Conservation (phyloP, 2,888 invertebrate species). For the Pristionchus japonicus region DNA sequence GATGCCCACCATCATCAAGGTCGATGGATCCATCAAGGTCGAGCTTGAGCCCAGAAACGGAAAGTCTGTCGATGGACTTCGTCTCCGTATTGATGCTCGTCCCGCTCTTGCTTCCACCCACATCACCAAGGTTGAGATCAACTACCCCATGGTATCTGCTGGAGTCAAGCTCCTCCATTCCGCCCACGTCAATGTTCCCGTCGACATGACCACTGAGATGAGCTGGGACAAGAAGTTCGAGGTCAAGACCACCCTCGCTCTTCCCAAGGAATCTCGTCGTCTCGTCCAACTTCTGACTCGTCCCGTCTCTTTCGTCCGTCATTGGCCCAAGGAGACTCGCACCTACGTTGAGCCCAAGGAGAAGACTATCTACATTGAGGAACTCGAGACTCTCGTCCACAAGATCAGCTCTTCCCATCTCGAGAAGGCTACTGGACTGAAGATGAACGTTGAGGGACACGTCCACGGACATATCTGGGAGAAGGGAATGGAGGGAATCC, state of each 20-base stretch:
- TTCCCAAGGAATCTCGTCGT: conserved; percentile 53
- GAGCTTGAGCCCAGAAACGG: conserved; percentile 49
- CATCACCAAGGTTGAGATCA: conserved; percentile 55
- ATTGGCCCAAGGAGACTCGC: conserved; percentile 55
- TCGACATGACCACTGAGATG: conserved; percentile 56
- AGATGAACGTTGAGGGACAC: conserved; percentile 56
- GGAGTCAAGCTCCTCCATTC: conserved; percentile 65
- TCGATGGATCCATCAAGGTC: conserved; percentile 32
- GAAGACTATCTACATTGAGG: conserved; percentile 60
- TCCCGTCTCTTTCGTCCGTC: conserved; percentile 63
- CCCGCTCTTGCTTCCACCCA: conserved; percentile 51
- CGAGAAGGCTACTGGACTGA: conserved; percentile 53
- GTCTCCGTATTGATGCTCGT: conserved; percentile 47
- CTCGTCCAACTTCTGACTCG: conserved; percentile 61
- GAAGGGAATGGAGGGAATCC: conserved; percentile 13
- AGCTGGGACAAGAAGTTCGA: conserved; percentile 51
- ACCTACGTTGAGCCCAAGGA: conserved; percentile 63
- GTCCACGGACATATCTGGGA: conserved; percentile 54
- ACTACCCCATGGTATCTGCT: conserved; percentile 60
- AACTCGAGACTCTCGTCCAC: conserved; percentile 52
- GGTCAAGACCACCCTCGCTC: conserved; percentile 52
- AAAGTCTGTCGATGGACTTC: conserved; percentile 50
- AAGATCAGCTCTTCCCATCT: conserved; percentile 50
- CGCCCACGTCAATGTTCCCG: conserved; percentile 59
- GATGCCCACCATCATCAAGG: conserved; percentile 50